A percentile compares a stretch with the other conserved stretches of the same genome.
Evolutionary conservation across 2,888 invertebrate species (phyloP).

Genomic region (Reticulitermes lucifugus): DNA sequence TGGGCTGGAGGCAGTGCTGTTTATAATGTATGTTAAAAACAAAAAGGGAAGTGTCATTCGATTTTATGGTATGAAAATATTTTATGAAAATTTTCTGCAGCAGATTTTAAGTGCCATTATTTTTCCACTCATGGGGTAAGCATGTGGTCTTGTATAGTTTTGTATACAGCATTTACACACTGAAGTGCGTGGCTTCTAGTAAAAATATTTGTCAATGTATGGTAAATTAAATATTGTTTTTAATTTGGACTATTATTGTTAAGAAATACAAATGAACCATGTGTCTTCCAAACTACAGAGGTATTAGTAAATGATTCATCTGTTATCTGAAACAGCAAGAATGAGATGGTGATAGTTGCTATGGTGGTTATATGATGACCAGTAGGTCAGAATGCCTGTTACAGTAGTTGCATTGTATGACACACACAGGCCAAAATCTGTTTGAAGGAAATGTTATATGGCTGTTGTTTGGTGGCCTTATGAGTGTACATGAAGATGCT

Average conservation of each 20-base stretch:
- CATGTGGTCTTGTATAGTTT: slow-evolving; percentile 14
- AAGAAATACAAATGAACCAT: slow-evolving; percentile 6
- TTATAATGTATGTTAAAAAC: background rate
- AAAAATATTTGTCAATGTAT: background rate
- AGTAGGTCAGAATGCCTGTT: background rate
- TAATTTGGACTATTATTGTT: background rate
- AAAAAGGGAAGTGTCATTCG: background rate
- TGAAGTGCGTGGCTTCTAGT: background rate
- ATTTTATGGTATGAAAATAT: background rate
- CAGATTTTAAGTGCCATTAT: slow-evolving; percentile 14
- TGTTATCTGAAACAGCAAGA: background rate
- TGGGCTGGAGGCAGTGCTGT: too few species aligned
- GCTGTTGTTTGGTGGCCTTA: background rate
- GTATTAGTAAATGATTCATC: background rate
- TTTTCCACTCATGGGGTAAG: background rate
- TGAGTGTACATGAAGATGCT: background rate
- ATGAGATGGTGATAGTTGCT: slow-evolving; percentile 1
- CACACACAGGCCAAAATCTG: background rate
- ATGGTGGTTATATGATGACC: background rate
- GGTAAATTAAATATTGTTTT: background rate
- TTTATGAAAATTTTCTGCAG: background rate
- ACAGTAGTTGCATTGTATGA: background rate
- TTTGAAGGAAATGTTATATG: background rate
- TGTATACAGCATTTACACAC: slow-evolving; percentile 19
- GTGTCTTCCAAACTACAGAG: background rate